Conservation (phyloP, 1,140 invertebrate species). For the Lethrus apterus region DNA sequence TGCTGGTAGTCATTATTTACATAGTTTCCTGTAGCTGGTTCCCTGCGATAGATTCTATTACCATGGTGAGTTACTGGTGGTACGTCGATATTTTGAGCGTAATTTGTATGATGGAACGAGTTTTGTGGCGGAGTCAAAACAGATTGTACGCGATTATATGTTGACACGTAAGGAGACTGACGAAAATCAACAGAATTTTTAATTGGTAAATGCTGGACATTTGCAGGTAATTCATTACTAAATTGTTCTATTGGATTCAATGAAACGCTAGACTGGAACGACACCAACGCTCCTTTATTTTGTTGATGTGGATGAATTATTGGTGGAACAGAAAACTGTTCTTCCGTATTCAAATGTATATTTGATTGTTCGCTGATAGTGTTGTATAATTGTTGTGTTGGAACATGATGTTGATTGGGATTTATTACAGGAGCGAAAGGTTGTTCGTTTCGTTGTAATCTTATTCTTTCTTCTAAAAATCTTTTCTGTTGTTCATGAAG, state of each 20-base stretch:
- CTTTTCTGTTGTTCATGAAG: conserved; percentile 42
- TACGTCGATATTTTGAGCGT: background rate
- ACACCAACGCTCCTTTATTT: conserved; percentile 28
- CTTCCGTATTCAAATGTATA: too few relatives aligned
- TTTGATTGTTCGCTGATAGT: too few relatives aligned
- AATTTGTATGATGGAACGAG: conserved; percentile 15
- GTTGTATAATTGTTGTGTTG: too few relatives aligned
- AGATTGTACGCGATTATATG: conserved; percentile 8
- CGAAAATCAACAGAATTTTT: conserved; percentile 31
- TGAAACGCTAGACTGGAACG: conserved; percentile 46
- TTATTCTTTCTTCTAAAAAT: conserved; percentile 17
- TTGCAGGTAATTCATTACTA: conserved; percentile 24
- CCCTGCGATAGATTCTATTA: conserved; percentile 43
- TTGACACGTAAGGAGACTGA: conserved; percentile 20
- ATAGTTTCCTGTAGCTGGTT: conserved; percentile 42
- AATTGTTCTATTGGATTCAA: conserved; percentile 31
- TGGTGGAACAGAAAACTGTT: too few relatives aligned
- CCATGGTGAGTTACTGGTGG: conserved; percentile 17
- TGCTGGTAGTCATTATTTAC: conserved; percentile 13
- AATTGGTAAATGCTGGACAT: conserved; percentile 34
- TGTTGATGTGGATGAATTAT: too few relatives aligned
- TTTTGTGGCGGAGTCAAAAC: conserved; percentile 12
- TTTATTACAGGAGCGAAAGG: conserved; percentile 27
- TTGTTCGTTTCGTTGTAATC: conserved; percentile 39
- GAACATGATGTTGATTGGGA: background rate